A percentile compares a stretch with the other conserved stretches of the same genome.
Evolutionary conservation across 2,797 vertebrate species (phyloP).

Genomic region (Hybognathus amarus): DNA sequence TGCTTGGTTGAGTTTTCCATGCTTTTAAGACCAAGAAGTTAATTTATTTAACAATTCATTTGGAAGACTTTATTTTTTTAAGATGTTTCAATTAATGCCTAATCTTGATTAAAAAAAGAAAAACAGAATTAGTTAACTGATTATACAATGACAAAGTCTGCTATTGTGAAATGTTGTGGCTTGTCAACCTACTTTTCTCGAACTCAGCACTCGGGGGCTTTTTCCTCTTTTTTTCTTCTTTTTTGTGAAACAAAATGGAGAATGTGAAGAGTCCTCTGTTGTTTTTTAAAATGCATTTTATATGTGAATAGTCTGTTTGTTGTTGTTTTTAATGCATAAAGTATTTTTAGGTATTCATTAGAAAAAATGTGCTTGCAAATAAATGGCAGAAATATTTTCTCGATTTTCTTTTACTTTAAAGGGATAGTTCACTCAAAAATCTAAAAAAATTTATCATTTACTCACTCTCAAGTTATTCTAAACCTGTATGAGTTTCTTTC

Average conservation of each 20-base stretch:
- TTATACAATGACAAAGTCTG: neutral
- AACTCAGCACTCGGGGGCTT: neutral
- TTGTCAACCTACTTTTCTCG: neutral
- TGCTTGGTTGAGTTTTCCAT: neutral
- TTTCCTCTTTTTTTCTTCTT: neutral
- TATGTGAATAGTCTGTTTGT: neutral
- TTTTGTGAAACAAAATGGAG: neutral
- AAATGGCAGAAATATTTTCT: neutral
- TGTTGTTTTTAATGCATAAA: too few species aligned
- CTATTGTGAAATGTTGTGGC: neutral
- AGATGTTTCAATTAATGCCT: neutral
- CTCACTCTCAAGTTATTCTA: too few species aligned
- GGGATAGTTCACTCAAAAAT: too few species aligned
- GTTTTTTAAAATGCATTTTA: neutral
- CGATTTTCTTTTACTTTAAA: neutral
- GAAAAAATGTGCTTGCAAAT: neutral
- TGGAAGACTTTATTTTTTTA: neutral
- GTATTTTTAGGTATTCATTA: too few species aligned
- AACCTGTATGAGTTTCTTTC: too few species aligned
- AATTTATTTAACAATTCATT: fast-evolving
- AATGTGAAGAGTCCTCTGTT: neutral
- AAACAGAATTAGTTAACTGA: neutral
- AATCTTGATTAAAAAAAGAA: neutral
- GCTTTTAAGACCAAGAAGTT: neutral
- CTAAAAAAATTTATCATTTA: too few species aligned